Percentiles rank a stretch among this genome's conserved stretches.
These are phyloP conservation scores for Hydrolagus colliei DNA, from an alignment of 2,797 vertebrate species.

Conservation along the genomic window DNA sequence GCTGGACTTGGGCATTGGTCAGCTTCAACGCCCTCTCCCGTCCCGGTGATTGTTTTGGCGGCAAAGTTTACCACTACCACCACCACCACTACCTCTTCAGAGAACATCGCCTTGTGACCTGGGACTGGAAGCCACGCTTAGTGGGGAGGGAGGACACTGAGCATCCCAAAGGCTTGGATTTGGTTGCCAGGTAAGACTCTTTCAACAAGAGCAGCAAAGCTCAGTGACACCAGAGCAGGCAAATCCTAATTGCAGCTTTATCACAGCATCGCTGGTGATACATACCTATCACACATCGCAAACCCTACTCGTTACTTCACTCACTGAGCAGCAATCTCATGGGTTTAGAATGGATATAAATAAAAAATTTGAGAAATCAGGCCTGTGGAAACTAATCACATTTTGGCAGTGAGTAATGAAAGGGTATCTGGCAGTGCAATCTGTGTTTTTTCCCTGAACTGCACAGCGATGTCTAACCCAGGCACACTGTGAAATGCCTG, in stretches of 20 bases:
- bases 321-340: slow-evolving; percentile 4
- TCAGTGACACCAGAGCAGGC: background rate
- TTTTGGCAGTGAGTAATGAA: slow-evolving; percentile 17
- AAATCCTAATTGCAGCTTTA: background rate
- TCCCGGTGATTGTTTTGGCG: background rate
- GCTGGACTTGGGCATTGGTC: background rate
- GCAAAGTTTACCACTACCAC: background rate
- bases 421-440: slow-evolving; percentile 26
- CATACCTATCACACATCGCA: too few relatives aligned
- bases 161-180: background rate
- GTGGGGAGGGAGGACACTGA: too few relatives aligned
- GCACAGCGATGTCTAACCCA: background rate
- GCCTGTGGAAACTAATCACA: background rate
- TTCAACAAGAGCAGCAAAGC: background rate
- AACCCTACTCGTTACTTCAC: too few relatives aligned
- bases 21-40: background rate
- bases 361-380: slow-evolving; percentile 2
- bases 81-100: background rate
- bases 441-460: background rate
- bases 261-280: too few relatives aligned
- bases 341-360: background rate
- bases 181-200: slow-evolving; percentile 16
- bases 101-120: background rate
- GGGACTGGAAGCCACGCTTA: background rate
- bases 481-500: background rate